Evolutionary conservation across 2,797 vertebrate species (phyloP).

Genomic region (Taenioides sp.): DNA sequence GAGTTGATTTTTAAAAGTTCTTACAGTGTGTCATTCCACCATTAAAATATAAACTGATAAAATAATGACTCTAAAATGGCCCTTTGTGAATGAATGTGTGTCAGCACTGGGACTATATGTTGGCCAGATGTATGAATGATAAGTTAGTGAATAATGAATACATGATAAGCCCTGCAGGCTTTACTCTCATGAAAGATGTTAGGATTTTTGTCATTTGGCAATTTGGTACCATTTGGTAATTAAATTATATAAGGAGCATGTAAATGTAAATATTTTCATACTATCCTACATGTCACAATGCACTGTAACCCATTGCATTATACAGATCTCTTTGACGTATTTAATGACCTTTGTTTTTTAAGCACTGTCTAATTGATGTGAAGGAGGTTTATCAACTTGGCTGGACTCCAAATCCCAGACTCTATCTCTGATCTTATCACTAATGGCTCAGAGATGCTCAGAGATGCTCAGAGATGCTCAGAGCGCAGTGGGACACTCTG

Average conservation of each 20-base stretch:
- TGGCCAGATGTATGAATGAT: background rate
- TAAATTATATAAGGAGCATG: background rate
- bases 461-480: background rate
- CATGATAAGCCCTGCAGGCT: no score
- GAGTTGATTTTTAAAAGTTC: no score
- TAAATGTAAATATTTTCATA: background rate
- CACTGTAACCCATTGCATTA: background rate
- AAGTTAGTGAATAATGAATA: no score
- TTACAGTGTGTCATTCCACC: background rate
- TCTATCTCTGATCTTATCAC: background rate
- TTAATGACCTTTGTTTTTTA: background rate
- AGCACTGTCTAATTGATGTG: background rate
- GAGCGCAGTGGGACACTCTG: slow-evolving; percentile 9
- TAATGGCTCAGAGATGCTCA: background rate
- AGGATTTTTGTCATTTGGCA: background rate
- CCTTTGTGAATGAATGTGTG: no score
- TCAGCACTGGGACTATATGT: no score
- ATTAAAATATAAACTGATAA: background rate
- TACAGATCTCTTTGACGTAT: background rate
- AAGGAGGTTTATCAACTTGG: background rate
- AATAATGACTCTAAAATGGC: no score
- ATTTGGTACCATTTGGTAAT: background rate
- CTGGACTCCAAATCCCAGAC: background rate
- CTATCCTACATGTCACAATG: background rate
- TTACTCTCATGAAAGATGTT: no score